phyloP scores from a whole-genome alignment of 1,140 invertebrate genomes.

The Drosophila sturtevanti region DNA sequence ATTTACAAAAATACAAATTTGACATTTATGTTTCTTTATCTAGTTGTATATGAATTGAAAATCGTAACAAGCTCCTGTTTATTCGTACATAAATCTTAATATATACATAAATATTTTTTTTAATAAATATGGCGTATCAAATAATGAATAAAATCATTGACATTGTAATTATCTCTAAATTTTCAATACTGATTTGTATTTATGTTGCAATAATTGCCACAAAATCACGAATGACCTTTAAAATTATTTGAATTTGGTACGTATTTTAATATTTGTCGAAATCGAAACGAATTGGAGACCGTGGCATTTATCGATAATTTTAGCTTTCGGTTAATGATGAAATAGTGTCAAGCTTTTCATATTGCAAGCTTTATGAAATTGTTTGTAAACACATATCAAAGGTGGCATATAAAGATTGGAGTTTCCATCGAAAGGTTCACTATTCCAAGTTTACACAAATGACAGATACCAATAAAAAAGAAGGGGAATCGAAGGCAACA shows the following conservation, averaged over 20 bases:
- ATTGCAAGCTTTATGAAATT: background rate
- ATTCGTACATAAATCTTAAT: background rate
- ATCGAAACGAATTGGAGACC: background rate
- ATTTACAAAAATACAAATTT: no score
- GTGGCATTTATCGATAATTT: background rate
- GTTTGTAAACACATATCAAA: background rate
- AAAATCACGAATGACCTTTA: no score
- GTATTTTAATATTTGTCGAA: background rate
- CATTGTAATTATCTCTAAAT: no score
- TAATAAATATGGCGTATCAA: background rate
- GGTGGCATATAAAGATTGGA: background rate
- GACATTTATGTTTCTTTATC: background rate
- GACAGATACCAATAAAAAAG: background rate
- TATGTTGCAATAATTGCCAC: background rate
- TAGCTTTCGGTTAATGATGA: background rate
- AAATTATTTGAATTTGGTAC: background rate
- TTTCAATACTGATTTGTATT: no score
- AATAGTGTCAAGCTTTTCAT: background rate
- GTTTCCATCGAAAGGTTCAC: background rate
- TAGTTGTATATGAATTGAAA: background rate
- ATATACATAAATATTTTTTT: background rate
- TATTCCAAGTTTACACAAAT: background rate
- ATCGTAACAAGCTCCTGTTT: background rate
- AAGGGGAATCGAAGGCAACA: background rate
- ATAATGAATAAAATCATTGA: background rate